Conservation (phyloP, 2,113 vertebrate genomes). For the Chionomys nivalis region DNA sequence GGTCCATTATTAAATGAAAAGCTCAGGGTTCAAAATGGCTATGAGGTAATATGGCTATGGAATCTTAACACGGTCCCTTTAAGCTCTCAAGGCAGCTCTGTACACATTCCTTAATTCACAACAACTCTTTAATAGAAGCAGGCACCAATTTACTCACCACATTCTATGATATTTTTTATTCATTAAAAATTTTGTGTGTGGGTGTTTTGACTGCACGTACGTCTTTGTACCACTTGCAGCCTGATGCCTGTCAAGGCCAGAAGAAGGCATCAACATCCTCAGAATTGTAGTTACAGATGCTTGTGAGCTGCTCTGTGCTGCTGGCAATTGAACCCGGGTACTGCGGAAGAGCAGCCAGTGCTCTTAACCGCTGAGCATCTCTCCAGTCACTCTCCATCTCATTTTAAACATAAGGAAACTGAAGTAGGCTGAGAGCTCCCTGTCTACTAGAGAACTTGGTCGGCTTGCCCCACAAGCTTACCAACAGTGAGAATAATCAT, state of each 20-base stretch:
- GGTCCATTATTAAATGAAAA: neutral
- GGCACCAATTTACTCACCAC: neutral
- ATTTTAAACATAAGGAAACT: conserved; percentile 28
- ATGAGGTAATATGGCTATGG: neutral
- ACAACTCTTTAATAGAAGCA: neutral
- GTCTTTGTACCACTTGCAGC: neutral
- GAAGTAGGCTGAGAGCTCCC: conserved; percentile 1
- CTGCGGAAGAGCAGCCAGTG: neutral
- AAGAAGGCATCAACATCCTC: neutral
- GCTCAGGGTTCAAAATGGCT: neutral
- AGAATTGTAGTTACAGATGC: neutral
- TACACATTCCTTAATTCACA: neutral
- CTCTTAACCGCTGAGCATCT: neutral
- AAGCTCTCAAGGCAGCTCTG: neutral
- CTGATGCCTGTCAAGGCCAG: neutral
- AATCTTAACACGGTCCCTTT: neutral
- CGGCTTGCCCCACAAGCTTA: neutral
- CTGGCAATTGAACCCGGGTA: neutral
- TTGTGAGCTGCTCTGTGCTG: neutral
- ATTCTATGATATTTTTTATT: neutral
- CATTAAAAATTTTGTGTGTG: neutral
- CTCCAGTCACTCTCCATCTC: neutral
- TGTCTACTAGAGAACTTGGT: conserved; percentile 22
- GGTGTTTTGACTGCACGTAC: neutral
- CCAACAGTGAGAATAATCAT: neutral